Conservation (phyloP, 1,140 invertebrate species). For the Coenobita brevimanus region DNA sequence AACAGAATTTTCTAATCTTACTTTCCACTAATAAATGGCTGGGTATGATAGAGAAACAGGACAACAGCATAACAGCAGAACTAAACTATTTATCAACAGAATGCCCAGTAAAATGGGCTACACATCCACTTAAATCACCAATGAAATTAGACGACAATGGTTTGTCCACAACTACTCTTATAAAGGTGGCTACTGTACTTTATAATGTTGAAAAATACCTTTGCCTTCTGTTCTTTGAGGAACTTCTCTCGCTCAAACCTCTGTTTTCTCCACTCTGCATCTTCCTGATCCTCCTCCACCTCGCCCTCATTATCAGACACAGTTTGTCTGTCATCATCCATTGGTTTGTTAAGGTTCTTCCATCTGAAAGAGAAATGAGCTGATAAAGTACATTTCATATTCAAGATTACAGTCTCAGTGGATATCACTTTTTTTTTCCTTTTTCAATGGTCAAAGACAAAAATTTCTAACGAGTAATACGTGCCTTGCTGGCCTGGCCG, state of each 20-base stretch:
- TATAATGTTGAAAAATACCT: not conserved
- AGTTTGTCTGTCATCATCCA: conserved; percentile 7
- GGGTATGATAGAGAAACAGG: too few relatives aligned
- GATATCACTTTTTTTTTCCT: not conserved
- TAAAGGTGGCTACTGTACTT: not conserved
- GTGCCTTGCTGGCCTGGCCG: too few relatives aligned
- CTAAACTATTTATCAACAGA: too few relatives aligned
- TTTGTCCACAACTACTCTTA: not conserved
- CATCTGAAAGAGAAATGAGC: conserved; percentile 2
- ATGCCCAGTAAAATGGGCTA: too few relatives aligned
- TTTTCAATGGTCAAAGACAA: too few relatives aligned
- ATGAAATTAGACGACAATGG: not conserved
- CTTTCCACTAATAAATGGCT: too few relatives aligned
- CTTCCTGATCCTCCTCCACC: conserved; percentile 39
- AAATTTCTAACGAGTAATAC: too few relatives aligned
- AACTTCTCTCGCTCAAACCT: conserved; percentile 64
- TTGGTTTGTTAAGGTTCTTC: conserved; percentile 42
- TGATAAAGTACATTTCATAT: not conserved
- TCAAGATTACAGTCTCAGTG: not conserved
- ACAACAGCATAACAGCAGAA: too few relatives aligned
- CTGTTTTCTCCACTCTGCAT: conserved; percentile 63
- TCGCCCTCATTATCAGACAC: conserved; percentile 43
- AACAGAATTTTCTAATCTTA: too few relatives aligned
- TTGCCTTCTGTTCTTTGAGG: conserved; percentile 47
- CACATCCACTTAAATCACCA: too few relatives aligned